These are phyloP conservation scores for Chelidonichthys spinosus DNA, from an alignment of 2,797 vertebrate species.

Conservation along the genomic window DNA sequence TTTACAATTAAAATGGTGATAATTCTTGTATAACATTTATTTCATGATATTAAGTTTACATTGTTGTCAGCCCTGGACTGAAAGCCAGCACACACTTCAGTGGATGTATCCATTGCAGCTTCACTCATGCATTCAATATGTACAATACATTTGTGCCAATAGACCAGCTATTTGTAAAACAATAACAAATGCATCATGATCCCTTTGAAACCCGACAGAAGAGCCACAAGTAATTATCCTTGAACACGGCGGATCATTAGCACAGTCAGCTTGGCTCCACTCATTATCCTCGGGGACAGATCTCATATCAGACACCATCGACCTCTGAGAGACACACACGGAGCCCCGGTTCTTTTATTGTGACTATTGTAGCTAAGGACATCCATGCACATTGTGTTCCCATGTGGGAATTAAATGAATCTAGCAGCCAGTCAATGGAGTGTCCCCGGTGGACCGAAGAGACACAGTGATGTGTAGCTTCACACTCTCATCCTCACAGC, in stretches of 20 bases:
- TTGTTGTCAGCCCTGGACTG: not conserved
- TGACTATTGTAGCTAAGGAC: slow-evolving; percentile 39
- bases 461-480: slow-evolving; percentile 31
- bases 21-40: not conserved
- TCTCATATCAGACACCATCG: slow-evolving; percentile 43
- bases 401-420: slow-evolving; percentile 51
- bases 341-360: slow-evolving; percentile 21
- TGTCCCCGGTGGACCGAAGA: slow-evolving; percentile 29
- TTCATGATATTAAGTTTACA: not conserved
- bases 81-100: not conserved
- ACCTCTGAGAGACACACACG: slow-evolving; percentile 33
- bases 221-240: slow-evolving; percentile 57
- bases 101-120: not conserved
- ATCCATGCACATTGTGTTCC: slow-evolving; percentile 16
- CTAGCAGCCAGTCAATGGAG: slow-evolving; percentile 34
- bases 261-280: slow-evolving; percentile 43
- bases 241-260: slow-evolving; percentile 57
- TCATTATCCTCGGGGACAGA: slow-evolving; percentile 55
- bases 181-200: slow-evolving; percentile 53
- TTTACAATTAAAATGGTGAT: not conserved
- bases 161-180: slow-evolving; percentile 44
- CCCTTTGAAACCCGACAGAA: slow-evolving; percentile 32
- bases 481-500: slow-evolving; percentile 29
- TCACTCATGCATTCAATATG: not conserved
- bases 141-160: slow-evolving; percentile 5